Conservation (phyloP, 1,140 invertebrate species). For the Halesus radiatus region DNA sequence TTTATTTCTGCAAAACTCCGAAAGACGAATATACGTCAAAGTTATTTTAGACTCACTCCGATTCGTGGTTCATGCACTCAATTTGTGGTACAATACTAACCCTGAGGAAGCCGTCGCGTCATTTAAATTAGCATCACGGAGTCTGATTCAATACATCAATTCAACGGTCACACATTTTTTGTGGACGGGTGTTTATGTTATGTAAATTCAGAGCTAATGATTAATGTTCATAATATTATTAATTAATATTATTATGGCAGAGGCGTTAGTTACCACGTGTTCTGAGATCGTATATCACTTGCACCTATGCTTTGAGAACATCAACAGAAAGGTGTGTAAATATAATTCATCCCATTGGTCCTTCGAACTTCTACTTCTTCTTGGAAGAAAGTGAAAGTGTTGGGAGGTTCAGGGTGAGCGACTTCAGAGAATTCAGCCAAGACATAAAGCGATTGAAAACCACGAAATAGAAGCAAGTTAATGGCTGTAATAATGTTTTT, state of each 20-base stretch:
- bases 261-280: neutral
- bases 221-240: conserved; percentile 2
- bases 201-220: neutral
- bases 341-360: too few species aligned
- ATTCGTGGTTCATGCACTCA: too few species aligned
- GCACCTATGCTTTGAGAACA: neutral
- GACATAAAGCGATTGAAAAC: neutral
- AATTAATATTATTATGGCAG: neutral
- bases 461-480: too few species aligned
- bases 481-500: too few species aligned
- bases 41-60: conserved; percentile 23
- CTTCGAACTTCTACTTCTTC: neutral
- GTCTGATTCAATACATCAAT: too few species aligned
- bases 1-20: conserved; percentile 20
- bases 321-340: too few species aligned
- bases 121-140: too few species aligned
- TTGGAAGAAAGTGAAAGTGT: conserved; percentile 20
- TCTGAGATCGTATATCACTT: neutral
- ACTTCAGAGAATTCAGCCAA: neutral
- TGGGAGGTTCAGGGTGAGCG: conserved; percentile 2
- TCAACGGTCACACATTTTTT: neutral
- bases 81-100: too few species aligned
- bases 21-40: conserved; percentile 26
- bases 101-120: too few species aligned
- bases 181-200: conserved; percentile 1